Evolutionary conservation across 2,888 invertebrate genomes (phyloP), one percentile per base, ranked within the genome.

Genomic region (Gymnoscelis rufifasciata): DNA sequence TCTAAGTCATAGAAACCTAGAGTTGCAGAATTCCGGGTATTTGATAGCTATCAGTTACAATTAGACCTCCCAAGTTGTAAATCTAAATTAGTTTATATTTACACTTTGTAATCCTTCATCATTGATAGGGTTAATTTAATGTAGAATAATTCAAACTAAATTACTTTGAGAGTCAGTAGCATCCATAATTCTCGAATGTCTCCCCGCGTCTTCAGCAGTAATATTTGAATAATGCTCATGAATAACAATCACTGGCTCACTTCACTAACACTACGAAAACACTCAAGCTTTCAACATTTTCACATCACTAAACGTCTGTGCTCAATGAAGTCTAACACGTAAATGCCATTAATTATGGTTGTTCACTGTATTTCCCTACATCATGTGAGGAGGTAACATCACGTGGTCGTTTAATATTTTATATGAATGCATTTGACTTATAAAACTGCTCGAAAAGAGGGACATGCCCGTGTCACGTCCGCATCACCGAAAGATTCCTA

Each of bases 391-490:
- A 31, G 23, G 15, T 40, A 30, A 7, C 37, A 37, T 24, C 42
- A 49, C 29, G 31, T 43, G 8, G 23, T 38, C 19, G 23, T 38
- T 3, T 11, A 29, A 36, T 44, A 23, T 10, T 35, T 35, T 35
- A 35, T 35, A 1, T 30, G 10, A 41, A 44, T 36, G 29, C 36
- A 39, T 28, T 35, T 13, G 24, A 44, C 50, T 45, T 41, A 46
- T 33, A 31, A 51, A 55, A 43, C 31, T 26, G 12, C 45, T 33
- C 13, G 23, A 46, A 31, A 43, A 48, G 3, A 33, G 31, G 43
- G 56, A 52, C 56, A 58, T 56, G 43, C 54, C 55, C 54, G 42
- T 54, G 33, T 29, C 48, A 49, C 54, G 56, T 56, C 2, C 19
- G 19, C 5, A 3, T 5, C 58, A 56, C 52, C 19, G 49, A 26